Evolutionary conservation across 2,888 invertebrate genomes (phyloP).

Genomic region (Rhorus exstirpatorius): DNA sequence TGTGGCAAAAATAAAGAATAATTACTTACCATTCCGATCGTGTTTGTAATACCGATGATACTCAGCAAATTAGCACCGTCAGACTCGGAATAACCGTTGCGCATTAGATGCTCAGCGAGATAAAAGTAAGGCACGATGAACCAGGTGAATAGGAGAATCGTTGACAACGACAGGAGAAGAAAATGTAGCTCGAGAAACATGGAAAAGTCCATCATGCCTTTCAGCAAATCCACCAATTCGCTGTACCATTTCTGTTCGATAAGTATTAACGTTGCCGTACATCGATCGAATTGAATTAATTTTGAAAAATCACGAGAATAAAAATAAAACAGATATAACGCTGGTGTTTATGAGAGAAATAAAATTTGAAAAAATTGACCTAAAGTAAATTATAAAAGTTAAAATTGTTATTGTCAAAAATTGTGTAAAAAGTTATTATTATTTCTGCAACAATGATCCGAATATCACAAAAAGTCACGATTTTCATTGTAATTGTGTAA

Average conservation of each 20-base stretch:
- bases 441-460: too few species aligned
- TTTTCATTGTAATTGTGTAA: too few species aligned
- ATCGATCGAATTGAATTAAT: too few species aligned
- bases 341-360: neutral
- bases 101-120: conserved; percentile 93
- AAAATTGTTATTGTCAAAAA: too few species aligned
- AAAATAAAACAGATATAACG: neutral
- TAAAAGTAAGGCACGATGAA: conserved; percentile 98
- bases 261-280: conserved; percentile 62
- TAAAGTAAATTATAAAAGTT: too few species aligned
- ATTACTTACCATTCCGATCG: conserved; percentile 93
- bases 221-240: conserved; percentile 89
- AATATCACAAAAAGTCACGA: too few species aligned
- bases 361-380: neutral
- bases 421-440: too few species aligned
- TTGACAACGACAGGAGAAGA: conserved; percentile 93
- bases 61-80: conserved; percentile 94
- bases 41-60: conserved; percentile 95
- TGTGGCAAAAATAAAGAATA: conserved; percentile 55
- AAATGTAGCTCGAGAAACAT: conserved; percentile 93
- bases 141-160: conserved; percentile 96
- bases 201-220: conserved; percentile 93
- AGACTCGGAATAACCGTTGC: conserved; percentile 90
- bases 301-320: too few species aligned
- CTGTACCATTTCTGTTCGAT: conserved; percentile 91